Percentiles rank a stretch among this genome's conserved stretches.
phyloP scores from a whole-genome alignment of 2,888 invertebrate genomes.

The Epinotia ramella region DNA sequence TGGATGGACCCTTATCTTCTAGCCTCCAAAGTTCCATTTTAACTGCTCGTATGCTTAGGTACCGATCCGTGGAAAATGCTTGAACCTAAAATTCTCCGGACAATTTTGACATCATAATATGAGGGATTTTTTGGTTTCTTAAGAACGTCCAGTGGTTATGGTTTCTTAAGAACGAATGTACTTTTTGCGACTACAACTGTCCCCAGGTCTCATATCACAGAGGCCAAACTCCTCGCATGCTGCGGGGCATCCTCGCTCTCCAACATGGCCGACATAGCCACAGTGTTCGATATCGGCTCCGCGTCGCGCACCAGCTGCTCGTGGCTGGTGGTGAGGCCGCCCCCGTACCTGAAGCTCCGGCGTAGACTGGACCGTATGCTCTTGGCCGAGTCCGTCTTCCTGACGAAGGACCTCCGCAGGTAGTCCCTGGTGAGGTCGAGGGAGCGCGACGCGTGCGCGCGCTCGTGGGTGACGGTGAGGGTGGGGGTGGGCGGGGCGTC shows the following conservation, averaged over 20 bases:
- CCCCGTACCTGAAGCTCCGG: conserved; percentile 76
- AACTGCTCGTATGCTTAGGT: no score
- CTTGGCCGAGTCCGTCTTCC: conserved; percentile 76
- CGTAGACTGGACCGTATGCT: conserved; percentile 76
- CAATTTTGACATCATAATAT: no score
- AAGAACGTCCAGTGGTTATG: no score
- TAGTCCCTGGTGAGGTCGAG: conserved; percentile 71
- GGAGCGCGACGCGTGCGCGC: conserved; percentile 67
- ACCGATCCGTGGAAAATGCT: no score
- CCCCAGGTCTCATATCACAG: conserved; percentile 65
- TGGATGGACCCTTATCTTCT: no score
- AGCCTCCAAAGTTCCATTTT: no score
- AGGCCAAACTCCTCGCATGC: conserved; percentile 67
- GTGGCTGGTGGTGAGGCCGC: conserved; percentile 78
- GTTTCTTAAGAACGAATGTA: no score
- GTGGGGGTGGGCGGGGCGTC: conserved; percentile 60
- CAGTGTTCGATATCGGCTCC: conserved; percentile 85
- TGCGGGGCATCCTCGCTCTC: conserved; percentile 63
- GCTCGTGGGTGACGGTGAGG: conserved; percentile 69
- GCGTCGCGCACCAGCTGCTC: conserved; percentile 86
- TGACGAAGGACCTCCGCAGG: conserved; percentile 72
- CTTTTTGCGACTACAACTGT: no score
- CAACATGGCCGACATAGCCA: conserved; percentile 77
- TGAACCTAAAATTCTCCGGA: no score
- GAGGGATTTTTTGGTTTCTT: no score